These are phyloP conservation scores for Ganaspis sp. DNA, from an alignment of 1,140 invertebrate genomes.

Conservation along the genomic window DNA sequence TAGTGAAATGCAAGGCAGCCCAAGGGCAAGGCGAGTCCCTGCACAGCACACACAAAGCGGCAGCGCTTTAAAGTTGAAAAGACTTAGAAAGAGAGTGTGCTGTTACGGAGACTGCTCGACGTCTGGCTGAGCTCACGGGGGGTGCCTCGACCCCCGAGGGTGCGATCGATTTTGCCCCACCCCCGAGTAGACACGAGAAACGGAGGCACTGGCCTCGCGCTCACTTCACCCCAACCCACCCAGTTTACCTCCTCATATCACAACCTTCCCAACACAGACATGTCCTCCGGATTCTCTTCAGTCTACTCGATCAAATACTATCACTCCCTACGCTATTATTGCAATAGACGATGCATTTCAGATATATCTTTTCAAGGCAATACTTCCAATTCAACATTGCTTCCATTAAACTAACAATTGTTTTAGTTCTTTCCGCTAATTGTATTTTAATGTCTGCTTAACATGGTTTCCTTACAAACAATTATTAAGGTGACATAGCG, in stretches of 20 bases:
- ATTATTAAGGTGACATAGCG: too few relatives aligned
- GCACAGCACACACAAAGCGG: slow-evolving; percentile 31
- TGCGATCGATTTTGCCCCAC: slow-evolving; percentile 61
- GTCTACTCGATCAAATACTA: slow-evolving; percentile 16
- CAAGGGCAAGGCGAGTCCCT: slow-evolving; percentile 48
- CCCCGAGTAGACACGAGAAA: slow-evolving; percentile 18
- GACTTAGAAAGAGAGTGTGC: slow-evolving; percentile 8
- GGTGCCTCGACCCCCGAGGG: slow-evolving; percentile 41
- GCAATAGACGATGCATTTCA: slow-evolving; percentile 35
- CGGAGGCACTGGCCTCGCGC: slow-evolving; percentile 31
- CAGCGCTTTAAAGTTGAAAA: slow-evolving; percentile 37
- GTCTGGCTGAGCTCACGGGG: slow-evolving; percentile 44
- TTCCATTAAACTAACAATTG: too few relatives aligned
- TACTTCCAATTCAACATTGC: not conserved
- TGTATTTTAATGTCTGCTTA: too few relatives aligned
- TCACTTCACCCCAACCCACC: slow-evolving; percentile 17
- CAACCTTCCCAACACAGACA: slow-evolving; percentile 5
- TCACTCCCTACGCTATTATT: slow-evolving; percentile 21
- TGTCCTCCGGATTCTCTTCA: not conserved
- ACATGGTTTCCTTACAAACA: too few relatives aligned
- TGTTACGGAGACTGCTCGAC: slow-evolving; percentile 52
- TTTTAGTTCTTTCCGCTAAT: not conserved
- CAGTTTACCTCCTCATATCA: not conserved
- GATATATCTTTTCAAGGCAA: not conserved
- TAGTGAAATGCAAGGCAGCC: slow-evolving; percentile 38